Evolutionary conservation across 2,888 invertebrate genomes (phyloP).

Genomic region (Heliconius charithonia): DNA sequence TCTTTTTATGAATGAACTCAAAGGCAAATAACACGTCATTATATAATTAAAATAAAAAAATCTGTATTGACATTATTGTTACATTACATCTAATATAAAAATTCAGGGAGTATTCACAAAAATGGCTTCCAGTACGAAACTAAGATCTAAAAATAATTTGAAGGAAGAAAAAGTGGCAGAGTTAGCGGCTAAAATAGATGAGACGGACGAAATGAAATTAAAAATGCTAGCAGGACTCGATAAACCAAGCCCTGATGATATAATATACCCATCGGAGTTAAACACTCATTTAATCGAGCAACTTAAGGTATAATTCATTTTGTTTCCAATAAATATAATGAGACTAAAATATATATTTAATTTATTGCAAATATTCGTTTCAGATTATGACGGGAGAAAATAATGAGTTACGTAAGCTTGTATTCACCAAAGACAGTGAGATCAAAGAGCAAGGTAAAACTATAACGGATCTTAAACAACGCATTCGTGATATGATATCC

Average conservation of each 20-base stretch:
- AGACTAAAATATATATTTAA: neutral
- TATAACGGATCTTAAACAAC: slow-evolving; percentile 70
- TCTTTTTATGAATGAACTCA: neutral
- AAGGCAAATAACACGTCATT: neutral
- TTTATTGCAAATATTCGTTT: slow-evolving; percentile 32
- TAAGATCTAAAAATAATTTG: slow-evolving; percentile 54
- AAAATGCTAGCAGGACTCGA: slow-evolving; percentile 73
- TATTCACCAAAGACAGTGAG: slow-evolving; percentile 76
- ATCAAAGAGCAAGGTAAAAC: slow-evolving; percentile 73
- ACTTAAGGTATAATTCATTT: slow-evolving; percentile 72
- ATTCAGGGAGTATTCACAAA: slow-evolving; percentile 54
- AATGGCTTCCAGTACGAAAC: slow-evolving; percentile 52
- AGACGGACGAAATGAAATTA: slow-evolving; percentile 79
- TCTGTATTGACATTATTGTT: neutral
- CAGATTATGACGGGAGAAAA: slow-evolving; percentile 84
- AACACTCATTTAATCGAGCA: slow-evolving; percentile 84
- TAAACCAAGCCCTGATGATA: slow-evolving; percentile 72
- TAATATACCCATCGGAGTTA: slow-evolving; percentile 84
- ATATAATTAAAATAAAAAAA: neutral
- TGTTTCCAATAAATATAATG: neutral
- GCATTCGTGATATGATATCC: slow-evolving; percentile 81
- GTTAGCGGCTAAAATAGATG: slow-evolving; percentile 73
- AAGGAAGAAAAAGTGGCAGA: slow-evolving; percentile 65
- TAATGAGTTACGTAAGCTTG: slow-evolving; percentile 78
- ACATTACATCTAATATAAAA: slow-evolving; percentile 38